These are phyloP conservation scores for Pipra filicauda DNA, from an alignment of 2,113 vertebrate species.

Conservation along the genomic window DNA sequence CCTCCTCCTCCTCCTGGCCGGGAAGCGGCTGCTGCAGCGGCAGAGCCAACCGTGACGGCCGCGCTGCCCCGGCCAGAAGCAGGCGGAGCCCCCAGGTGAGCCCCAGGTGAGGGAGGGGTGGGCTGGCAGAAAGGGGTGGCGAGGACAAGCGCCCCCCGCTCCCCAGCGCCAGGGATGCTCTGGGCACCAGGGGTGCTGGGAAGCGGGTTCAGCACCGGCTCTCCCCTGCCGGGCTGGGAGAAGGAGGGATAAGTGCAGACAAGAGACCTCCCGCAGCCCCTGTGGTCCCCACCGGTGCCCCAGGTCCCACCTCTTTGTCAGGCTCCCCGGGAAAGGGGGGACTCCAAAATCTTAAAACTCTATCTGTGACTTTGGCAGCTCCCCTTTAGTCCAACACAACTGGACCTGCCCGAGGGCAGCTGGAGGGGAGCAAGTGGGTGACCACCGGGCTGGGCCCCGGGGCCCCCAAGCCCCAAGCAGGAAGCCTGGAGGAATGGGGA, in stretches of 20 bases:
- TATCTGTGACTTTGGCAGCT: not conserved
- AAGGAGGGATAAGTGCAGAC: not conserved
- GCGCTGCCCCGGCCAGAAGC: not conserved
- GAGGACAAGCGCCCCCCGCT: not conserved
- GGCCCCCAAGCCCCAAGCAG: rapidly evolving
- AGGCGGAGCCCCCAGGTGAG: conserved; percentile 35
- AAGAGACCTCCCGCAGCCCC: not conserved
- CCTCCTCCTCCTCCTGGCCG: not conserved
- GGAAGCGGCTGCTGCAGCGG: conserved; percentile 38
- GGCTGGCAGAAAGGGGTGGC: not conserved
- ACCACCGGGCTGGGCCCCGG: not conserved
- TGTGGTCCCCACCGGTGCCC: not conserved
- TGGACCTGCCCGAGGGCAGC: not conserved
- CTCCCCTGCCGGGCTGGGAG: rapidly evolving
- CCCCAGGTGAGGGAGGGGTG: not conserved
- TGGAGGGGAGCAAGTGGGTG: not conserved
- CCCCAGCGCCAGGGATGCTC: not conserved
- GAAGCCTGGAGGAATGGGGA: not conserved
- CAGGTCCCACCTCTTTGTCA: not conserved
- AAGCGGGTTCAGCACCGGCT: not conserved
- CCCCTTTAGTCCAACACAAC: not conserved
- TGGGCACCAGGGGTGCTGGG: not conserved
- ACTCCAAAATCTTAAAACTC: conserved; percentile 3
- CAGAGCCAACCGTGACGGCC: conserved; percentile 5
- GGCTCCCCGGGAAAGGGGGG: not conserved